These are phyloP conservation scores for Leptodactylus fuscus DNA, from an alignment of 2,113 vertebrate genomes.

Conservation along the genomic window DNA sequence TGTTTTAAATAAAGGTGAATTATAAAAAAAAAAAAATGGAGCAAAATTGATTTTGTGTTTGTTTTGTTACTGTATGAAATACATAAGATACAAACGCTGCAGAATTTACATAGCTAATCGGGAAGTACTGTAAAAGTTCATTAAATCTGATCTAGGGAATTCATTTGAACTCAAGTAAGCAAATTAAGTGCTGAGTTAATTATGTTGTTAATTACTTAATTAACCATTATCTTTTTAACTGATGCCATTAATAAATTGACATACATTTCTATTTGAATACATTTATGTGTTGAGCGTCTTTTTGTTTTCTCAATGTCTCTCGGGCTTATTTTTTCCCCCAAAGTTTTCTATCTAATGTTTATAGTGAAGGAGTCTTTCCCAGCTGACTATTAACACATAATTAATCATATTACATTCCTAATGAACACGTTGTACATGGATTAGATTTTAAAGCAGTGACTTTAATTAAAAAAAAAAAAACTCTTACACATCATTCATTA, in stretches of 20 bases:
- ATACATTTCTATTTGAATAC: constrained; percentile 76
- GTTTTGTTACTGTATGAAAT: constrained; percentile 71
- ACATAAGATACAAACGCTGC: constrained; percentile 67
- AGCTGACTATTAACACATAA: constrained; percentile 37
- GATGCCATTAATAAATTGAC: constrained; percentile 79
- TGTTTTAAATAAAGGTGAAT: constrained; percentile 22
- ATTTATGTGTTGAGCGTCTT: constrained; percentile 70
- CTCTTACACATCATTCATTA: not conserved
- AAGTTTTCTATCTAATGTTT: constrained; percentile 70
- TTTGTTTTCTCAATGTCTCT: constrained; percentile 75
- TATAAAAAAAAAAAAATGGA: not conserved
- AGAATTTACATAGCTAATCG: constrained; percentile 73
- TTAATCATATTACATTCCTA: constrained; percentile 53
- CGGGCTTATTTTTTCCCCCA: constrained; percentile 72
- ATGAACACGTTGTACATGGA: constrained; percentile 37
- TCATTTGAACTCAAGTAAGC: constrained; percentile 80
- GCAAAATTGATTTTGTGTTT: constrained; percentile 73
- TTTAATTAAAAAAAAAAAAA: constrained; percentile 44
- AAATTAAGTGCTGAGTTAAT: constrained; percentile 85
- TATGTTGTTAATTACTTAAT: constrained; percentile 88
- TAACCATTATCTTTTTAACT: constrained; percentile 80
- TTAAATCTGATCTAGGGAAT: constrained; percentile 79
- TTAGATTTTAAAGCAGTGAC: constrained; percentile 25
- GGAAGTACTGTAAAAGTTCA: constrained; percentile 77
- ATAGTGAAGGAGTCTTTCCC: constrained; percentile 27